Evolutionary conservation across 35 echinoderm and acorn worm species (phyloP).

Genomic region (Apostichopus japonicus): DNA sequence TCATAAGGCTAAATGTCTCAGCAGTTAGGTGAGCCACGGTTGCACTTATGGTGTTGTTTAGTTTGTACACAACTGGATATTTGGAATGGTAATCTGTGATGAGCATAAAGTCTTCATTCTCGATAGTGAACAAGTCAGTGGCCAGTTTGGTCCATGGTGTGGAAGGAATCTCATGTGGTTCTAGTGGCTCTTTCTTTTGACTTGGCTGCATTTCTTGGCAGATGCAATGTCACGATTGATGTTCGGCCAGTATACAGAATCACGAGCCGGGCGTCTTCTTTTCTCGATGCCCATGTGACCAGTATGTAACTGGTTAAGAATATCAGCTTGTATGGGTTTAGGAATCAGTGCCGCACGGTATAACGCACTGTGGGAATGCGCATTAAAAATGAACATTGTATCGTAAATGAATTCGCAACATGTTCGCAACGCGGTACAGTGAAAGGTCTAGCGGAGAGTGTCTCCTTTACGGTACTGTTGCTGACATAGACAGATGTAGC

Average conservation of each 20-base stretch:
- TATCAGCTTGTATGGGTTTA: not conserved
- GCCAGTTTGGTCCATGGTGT: slow-evolving; percentile 76
- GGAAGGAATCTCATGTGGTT: slow-evolving; percentile 24
- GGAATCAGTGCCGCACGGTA: not conserved
- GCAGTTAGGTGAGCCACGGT: slow-evolving; percentile 43
- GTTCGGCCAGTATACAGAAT: slow-evolving; percentile 43
- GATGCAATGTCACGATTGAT: slow-evolving; percentile 56
- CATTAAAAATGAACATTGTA: too few relatives aligned
- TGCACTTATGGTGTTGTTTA: slow-evolving; percentile 47
- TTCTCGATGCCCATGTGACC: slow-evolving; percentile 66
- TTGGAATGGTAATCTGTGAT: slow-evolving; percentile 78
- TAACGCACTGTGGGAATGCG: too few relatives aligned
- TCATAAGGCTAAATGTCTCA: too few relatives aligned
- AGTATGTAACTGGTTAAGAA: slow-evolving; percentile 23
- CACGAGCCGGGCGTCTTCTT: slow-evolving; percentile 20
- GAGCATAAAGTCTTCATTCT: slow-evolving; percentile 45
- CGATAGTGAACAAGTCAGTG: slow-evolving; percentile 42
- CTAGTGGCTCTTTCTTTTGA: slow-evolving; percentile 17
- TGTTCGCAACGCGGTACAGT: too few relatives aligned
- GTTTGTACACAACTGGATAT: slow-evolving; percentile 59
- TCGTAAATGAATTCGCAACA: too few relatives aligned
- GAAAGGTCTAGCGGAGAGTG: too few relatives aligned
- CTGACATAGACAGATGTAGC: too few relatives aligned
- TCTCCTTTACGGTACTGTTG: too few relatives aligned
- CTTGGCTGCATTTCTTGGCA: slow-evolving; percentile 60